Base-by-base conservation (phyloP, 2,797 vertebrate genomes). In the Podarcis lilfordi region DNA sequence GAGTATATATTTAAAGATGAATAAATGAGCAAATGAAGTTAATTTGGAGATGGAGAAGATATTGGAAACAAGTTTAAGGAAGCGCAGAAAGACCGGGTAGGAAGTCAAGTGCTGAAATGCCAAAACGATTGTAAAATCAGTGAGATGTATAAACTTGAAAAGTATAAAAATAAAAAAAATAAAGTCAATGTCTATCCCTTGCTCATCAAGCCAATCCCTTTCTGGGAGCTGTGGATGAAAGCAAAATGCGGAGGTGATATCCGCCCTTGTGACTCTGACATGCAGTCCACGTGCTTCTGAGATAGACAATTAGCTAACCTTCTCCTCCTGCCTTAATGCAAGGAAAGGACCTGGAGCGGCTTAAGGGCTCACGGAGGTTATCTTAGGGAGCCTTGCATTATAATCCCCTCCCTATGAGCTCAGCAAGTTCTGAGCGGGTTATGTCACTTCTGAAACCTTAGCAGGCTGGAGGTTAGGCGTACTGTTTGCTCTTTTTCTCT, bases 301-400 rank as follows among this genome's bases (percentile, higher is more conserved):
- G 40, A 72, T 9, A 19, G 69, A 32, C 79, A 75, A 87, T 76
- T 76, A 81, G 78, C 64, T 71, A 29, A 68, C 86, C 72, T 79
- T 64, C 37, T 3, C 1, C 3, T 25, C 6, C 74, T 15, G 45
- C 89, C 77, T 84, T 0, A 66, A 5, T 78, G 25, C 32, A 0
- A 83, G 80, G 32, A 17, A n/a, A 15, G 50, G 45, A 0, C 25
- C 0, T 1, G 88, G 66, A 88, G 85, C 91, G 88, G 92, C 64
- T 94, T 94, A 91, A 89, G 82, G 92, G 93, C 74, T 95, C 90
- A 91, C 27, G 55, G 90, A 71, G 78, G 84, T 92, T 92, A 93
- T 17, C 89, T 13, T 64, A 75, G 89, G 77, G 61, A 75, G 82
- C 84, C 59, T 59, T 0, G 29, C 4, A 87, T 87, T 0, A 0